Base-by-base conservation (phyloP, 2,113 vertebrate genomes). In the Syngnathus floridae region DNA sequence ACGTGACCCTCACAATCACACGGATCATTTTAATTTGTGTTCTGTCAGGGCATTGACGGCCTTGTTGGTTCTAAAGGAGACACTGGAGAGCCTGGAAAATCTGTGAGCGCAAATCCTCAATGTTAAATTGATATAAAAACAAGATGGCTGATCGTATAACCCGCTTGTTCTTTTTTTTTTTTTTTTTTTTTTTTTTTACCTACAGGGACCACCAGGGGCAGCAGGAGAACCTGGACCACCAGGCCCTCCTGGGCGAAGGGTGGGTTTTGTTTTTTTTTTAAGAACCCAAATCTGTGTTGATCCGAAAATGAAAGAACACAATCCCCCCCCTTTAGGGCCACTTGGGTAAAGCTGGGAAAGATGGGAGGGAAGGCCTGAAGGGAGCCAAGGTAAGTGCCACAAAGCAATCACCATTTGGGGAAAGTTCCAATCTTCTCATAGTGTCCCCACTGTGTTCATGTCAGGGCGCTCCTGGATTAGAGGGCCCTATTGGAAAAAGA, bases 231-330 rank as follows among this genome's bases (percentile, higher is more conserved):
- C 94, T 4, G 96, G 96, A 26, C 95, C 95, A 8, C 80, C 93
- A 0, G 96, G 96, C 66, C 90, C 95, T 21, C 96, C 95, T n/a
- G 96, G 96, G 4, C 93, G 96, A 84, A 91, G 95, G 90, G 96
- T 99, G 76, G 88, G 89, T 35, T 31, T 54, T 22, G 22, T 22
- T 26, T 35, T 8, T 56, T 56, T 56, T 56, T 56, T 56, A 35
- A 1, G 11, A 13, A 21, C 12, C 2, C 13, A 13, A 21, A 21
- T 51, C n/a, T 21, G 21, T 9, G 48, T 10, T 21, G 48, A 21
- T 13, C 19, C 4, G 9, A 51, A 51, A 51, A 51, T 4, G 48
- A 51, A 51, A 51, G 26, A 0, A 31, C 26, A 31, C 3, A 31
- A 26, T 26, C 26, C 26, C 26, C 64, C n/a, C 65, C 69, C 63